Evolutionary conservation across 2,797 vertebrate genomes (phyloP).

Genomic region (Stomatorhinus walkeri): DNA sequence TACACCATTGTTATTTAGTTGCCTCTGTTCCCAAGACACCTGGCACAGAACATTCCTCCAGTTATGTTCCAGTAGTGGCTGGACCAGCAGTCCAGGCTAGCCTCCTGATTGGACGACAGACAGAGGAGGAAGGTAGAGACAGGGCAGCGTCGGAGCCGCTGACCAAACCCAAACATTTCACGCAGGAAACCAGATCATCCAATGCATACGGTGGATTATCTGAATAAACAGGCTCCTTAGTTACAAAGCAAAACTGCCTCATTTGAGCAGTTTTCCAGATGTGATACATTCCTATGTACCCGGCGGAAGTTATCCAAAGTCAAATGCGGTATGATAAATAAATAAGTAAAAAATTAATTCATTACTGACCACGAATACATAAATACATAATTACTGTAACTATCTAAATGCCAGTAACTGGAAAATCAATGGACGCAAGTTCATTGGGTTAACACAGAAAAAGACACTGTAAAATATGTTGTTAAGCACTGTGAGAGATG

Average conservation of each 20-base stretch:
- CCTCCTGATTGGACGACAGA: neutral
- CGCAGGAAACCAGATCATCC: neutral
- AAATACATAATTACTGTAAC: neutral
- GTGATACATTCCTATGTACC: neutral
- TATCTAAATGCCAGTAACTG: neutral
- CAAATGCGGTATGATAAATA: neutral
- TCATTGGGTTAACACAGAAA: neutral
- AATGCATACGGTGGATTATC: neutral
- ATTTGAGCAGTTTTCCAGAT: neutral
- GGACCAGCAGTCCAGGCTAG: neutral
- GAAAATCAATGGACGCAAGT: neutral
- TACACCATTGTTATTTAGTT: neutral
- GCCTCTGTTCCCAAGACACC: neutral
- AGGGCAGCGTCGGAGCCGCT: neutral
- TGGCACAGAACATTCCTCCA: neutral
- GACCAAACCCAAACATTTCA: neutral
- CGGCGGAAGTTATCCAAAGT: neutral
- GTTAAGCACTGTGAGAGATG: neutral
- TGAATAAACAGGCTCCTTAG: neutral
- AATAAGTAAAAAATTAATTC: neutral
- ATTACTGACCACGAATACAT: neutral
- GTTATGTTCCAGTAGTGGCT: neutral
- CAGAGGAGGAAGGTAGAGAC: neutral
- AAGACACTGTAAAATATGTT: neutral
- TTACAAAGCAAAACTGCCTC: neutral